Conservation (phyloP, 1,140 invertebrate species). For the Diorhabda sublineata region DNA sequence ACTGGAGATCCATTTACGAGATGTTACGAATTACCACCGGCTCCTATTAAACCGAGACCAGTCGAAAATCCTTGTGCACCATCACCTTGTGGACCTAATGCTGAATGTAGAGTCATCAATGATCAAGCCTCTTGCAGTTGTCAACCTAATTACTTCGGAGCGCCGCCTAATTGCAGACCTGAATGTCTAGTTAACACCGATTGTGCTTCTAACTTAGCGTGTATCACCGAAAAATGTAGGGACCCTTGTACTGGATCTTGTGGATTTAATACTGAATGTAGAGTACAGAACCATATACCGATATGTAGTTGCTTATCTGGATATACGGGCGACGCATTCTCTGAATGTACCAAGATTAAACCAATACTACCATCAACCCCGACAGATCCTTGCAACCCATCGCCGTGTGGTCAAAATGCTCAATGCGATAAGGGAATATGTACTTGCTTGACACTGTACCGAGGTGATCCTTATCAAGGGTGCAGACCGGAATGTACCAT, state of each 20-base stretch:
- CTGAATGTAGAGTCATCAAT: slow-evolving; percentile 59
- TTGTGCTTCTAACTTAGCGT: slow-evolving; percentile 71
- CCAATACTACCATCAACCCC: slow-evolving; percentile 28
- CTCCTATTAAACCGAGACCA: slow-evolving; percentile 43
- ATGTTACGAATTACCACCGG: slow-evolving; percentile 51
- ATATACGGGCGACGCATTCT: slow-evolving; percentile 70
- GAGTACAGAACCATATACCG: slow-evolving; percentile 71
- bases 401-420: slow-evolving; percentile 61
- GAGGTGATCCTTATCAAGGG: slow-evolving; percentile 58
- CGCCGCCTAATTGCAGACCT: slow-evolving; percentile 72
- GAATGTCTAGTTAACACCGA: slow-evolving; percentile 78
- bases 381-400: slow-evolving; percentile 55
- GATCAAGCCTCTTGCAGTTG: slow-evolving; percentile 72
- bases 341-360: slow-evolving; percentile 55
- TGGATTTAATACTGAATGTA: slow-evolving; percentile 69
- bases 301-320: slow-evolving; percentile 65
- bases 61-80: slow-evolving; percentile 67
- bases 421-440: slow-evolving; percentile 60
- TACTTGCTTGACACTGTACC: slow-evolving; percentile 60
- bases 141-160: slow-evolving; percentile 68
- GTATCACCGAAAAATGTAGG: slow-evolving; percentile 71
- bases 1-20: slow-evolving; percentile 70
- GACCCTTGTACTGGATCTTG: slow-evolving; percentile 78
- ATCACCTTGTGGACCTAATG: slow-evolving; percentile 73
- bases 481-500: slow-evolving; percentile 81